Percentiles rank a stretch among this genome's conserved stretches.
Evolutionary conservation across 2,113 vertebrate genomes (phyloP).

Genomic region (Pagrus major): DNA sequence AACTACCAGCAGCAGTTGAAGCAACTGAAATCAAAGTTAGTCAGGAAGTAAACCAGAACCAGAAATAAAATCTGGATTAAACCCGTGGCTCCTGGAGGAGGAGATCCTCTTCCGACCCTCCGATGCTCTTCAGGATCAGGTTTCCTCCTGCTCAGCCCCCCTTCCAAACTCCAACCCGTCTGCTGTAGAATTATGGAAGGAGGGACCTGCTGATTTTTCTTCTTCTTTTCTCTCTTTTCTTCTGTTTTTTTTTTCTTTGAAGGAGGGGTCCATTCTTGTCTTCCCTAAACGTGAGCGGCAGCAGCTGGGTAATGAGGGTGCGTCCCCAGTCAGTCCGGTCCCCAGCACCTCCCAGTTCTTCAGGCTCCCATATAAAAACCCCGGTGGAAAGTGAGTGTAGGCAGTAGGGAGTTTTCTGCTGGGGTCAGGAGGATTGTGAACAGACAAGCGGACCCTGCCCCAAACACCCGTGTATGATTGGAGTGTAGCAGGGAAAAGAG

Average conservation of each 20-base stretch:
- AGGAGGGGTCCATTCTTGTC: constrained; percentile 79
- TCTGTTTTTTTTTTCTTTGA: constrained; percentile 54
- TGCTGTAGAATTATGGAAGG: constrained; percentile 85
- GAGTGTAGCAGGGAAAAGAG: constrained; percentile 91
- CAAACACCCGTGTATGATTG: constrained; percentile 95
- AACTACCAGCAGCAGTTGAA: background rate
- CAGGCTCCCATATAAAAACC: constrained; percentile 89
- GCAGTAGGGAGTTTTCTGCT: constrained; percentile 99
- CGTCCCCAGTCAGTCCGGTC: constrained; percentile 72
- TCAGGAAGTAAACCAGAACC: constrained; percentile 56
- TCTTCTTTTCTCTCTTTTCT: constrained; percentile 37
- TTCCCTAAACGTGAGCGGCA: constrained; percentile 85
- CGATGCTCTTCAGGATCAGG: constrained; percentile 67
- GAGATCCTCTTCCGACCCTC: constrained; percentile 68
- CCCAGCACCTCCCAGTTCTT: constrained; percentile 86
- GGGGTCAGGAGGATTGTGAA: constrained; percentile 91
- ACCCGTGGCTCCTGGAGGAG: constrained; percentile 42
- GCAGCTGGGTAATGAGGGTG: constrained; percentile 78
- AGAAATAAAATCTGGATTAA: constrained; percentile 53
- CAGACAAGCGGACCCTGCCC: constrained; percentile 78
- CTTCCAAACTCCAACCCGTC: constrained; percentile 71
- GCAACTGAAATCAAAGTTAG: constrained; percentile 33
- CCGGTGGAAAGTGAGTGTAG: constrained; percentile 84
- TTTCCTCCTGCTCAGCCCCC: constrained; percentile 59
- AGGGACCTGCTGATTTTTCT: constrained; percentile 80